A percentile compares a stretch with the other conserved stretches of the same genome.
Conservation (phyloP, 2,113 vertebrate genomes). For the Felis chaus region DNA sequence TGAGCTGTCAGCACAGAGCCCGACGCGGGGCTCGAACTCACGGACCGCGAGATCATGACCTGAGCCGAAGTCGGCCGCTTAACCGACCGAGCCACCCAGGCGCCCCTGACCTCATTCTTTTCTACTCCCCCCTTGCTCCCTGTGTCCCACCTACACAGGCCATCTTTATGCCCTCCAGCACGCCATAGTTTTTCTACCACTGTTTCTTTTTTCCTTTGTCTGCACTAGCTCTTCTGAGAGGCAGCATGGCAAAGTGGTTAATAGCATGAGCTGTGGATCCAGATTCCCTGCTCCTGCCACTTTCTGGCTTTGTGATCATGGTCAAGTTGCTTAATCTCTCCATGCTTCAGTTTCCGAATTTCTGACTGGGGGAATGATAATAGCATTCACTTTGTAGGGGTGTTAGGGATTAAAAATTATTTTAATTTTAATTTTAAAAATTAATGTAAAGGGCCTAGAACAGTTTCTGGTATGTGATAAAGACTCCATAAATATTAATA, state of each 20-base stretch:
- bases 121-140: neutral
- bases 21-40: no score
- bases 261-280: neutral
- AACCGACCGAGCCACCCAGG: no score
- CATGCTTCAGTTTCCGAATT: neutral
- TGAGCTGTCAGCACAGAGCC: no score
- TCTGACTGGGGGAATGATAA: neutral
- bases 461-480: neutral
- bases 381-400: neutral
- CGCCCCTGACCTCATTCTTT: neutral
- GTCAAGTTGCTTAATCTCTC: neutral
- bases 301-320: neutral
- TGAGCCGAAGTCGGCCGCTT: no score
- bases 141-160: neutral
- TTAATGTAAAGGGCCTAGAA: neutral
- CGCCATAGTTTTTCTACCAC: neutral
- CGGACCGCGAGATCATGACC: no score
- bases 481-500: neutral
- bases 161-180: neutral
- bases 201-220: neutral
- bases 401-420: neutral
- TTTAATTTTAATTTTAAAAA: neutral
- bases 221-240: neutral
- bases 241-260: neutral
- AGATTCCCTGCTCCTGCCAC: neutral